Evolutionary conservation across 2,797 vertebrate genomes (phyloP), one percentile per base, ranked within the genome.

Genomic region (Spondyliosoma cantharus): DNA sequence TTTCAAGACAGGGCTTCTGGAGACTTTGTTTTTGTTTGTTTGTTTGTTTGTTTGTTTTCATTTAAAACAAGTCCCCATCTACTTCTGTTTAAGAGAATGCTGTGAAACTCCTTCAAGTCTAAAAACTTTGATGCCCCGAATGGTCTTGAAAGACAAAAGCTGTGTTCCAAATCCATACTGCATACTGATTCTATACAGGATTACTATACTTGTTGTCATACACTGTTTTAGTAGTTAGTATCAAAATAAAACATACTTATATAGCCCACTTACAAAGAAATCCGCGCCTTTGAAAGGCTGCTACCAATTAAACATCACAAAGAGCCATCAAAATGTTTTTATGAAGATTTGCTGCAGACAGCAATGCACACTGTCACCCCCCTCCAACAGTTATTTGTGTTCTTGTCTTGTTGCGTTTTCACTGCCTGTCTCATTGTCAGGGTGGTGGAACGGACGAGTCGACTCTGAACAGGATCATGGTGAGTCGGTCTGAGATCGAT

Each of bases 401-500:
- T 57, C 5, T 32, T 32, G 19, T 17, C 25, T 4, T 25, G 14
- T 7, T 29, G 24, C 49, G 25, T 50, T 22, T 52, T 67, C 19
- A 24, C 65, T 24, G 29, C 29, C n/a, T 5, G 13, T 37, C 16
- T 27, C 4, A 0, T 42, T 3, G 3, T 76, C 84, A 96, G 96
- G 95, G 96, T 2, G 80, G 65, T 0, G 96, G 95, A 27, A 96
- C 96, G 0, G 88, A 95, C 59, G 96, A 96, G 82, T 66, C 62
- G 22, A 94, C 92, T 37, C 82, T 97, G 76, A 95, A 68, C 82
- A 90, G 96, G 79, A 90, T 96, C 84, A 93, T 96, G 93, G 95
- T 96, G 69, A 94, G 93, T 64, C 95, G 96, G 48, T 96, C 95
- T n/a, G 96, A 97, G 91, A 87, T 94, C 14, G 96, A 97, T 83